Conservation (phyloP, 1,140 invertebrate species). For the Sipha flava region DNA sequence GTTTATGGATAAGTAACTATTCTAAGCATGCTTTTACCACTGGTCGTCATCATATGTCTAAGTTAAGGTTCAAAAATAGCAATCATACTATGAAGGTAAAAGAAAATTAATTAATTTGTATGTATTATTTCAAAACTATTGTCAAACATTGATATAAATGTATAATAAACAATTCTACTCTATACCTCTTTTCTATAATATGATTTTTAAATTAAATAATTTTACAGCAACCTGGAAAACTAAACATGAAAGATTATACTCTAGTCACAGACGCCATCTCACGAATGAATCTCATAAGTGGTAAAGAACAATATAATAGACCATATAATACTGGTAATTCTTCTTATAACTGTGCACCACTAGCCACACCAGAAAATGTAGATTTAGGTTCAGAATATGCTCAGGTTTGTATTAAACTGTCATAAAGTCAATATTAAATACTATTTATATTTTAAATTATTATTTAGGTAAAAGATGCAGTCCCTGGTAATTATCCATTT, state of each 20-base stretch:
- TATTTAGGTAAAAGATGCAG: slow-evolving; percentile 50
- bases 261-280: slow-evolving; percentile 79
- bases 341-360: slow-evolving; percentile 59
- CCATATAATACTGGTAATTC: slow-evolving; percentile 44
- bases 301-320: slow-evolving; percentile 47
- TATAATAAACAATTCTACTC: too few relatives aligned
- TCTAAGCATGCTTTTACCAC: slow-evolving; percentile 74
- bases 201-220: too few relatives aligned
- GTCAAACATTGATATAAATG: too few relatives aligned
- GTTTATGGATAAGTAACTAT: slow-evolving; percentile 51
- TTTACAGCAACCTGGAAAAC: slow-evolving; percentile 71
- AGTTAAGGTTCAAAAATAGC: slow-evolving; percentile 61
- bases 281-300: slow-evolving; percentile 56
- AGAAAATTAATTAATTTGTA: slow-evolving; percentile 37
- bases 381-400: slow-evolving; percentile 61
- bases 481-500: slow-evolving; percentile 51
- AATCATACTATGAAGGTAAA: slow-evolving; percentile 69
- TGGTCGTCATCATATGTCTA: slow-evolving; percentile 58
- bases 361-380: slow-evolving; percentile 71
- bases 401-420: slow-evolving; percentile 45
- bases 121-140: too few relatives aligned
- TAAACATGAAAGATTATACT: slow-evolving; percentile 81
- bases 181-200: too few relatives aligned
- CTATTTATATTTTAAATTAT: background rate
- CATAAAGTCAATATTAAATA: background rate